Evolutionary conservation across 2,888 invertebrate genomes (phyloP), one percentile per base, ranked within the genome.

Genomic region (Nyleta sp.): DNA sequence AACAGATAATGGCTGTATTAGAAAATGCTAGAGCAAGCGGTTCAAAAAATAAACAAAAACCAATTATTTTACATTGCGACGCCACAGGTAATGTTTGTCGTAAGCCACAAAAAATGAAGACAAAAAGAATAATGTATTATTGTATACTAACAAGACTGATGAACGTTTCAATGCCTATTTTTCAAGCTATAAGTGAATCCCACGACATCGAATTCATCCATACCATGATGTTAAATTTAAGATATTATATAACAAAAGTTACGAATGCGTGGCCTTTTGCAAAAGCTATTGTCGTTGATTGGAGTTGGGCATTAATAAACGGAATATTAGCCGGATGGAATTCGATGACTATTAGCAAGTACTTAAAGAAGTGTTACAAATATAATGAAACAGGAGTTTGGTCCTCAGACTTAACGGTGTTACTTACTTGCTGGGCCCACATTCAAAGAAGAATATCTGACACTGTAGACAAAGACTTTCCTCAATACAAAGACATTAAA

Each of bases 341-440:
- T 35, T 5, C 17, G 6, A 77, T 79, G 67, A 33, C 35, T 0
- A 57, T 79, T 7, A 13, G 10, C 1, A 28, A 70, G 18, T 81
- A 81, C 15, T 53, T 81, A 20, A 20, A 64, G 10, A 76, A 38
- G 15, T 53, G 64, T 62, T 78, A 74, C 18, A 17, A 57, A 3
- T 79, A 65, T 44, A 59, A 28, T 17, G 22, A 50, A 22, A 50
- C 24, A 1, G 11, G 18, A 11, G 8, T 13, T 3, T 17, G 55
- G 8, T 57, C 64, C 0, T 55, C 65, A 31, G n/a, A 59, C 5
- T 15, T 76, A 1, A 76, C 50, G 0, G 4, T 79, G 1, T 10
- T 81, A 0, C 62, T 80, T 52, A 65, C 64, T 11, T 82, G 82
- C 28, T 81, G 59, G 67, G 78, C 53, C 31, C 18, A 80, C 42